Base-by-base conservation (phyloP, 2,888 invertebrate genomes). In the Agriopis aurantiaria region DNA sequence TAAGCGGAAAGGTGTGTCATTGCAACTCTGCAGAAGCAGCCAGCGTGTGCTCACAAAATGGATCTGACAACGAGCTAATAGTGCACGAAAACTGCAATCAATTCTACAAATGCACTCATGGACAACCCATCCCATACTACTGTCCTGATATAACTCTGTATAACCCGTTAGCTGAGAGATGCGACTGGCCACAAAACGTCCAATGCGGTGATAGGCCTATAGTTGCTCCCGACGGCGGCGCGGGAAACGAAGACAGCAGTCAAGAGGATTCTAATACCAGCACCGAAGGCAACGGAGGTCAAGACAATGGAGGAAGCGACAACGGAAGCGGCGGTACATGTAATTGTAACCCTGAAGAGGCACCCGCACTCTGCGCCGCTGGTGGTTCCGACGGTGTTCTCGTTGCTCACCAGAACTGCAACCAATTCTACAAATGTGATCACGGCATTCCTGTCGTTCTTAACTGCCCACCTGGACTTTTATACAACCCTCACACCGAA, bases 1-100 rank as follows among this genome's bases (percentile, higher is more conserved):
- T 69, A 14, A 78, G 80, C 64, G 79, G 78, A 41, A 81, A 81
- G 56, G 59, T 69, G 46, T 82, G 81, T 56, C 77, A 80, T 63
- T 82, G 80, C 59, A 75, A 83, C 49, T 82, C 86, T 7, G 76
- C 73, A 43, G 75, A 84, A 64, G 85, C 83, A 33, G 70, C 74
- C 11, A 58, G 65, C 8, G 80, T 85, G 49, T 87, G 87, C 68
- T 75, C 78, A 17, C 69, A 71, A 63, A 72, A 76, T 62, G 79
- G 52, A 9, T 81, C 85, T 11, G 78, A 83, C 3, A 77, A 75
- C 33, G 67, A 78, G 5, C 61, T 85, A 4, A 71, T 87, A 23
- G 82, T 79, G 8, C 85, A 87, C 66, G 81, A 86, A 66, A 80
- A 85, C 61, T 88, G 87, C 67, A 81, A 83, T 45, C 76, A 84